These are phyloP conservation scores for Melanotaenia pygmaea DNA, from an alignment of 2,797 vertebrate species.

Conservation along the genomic window DNA sequence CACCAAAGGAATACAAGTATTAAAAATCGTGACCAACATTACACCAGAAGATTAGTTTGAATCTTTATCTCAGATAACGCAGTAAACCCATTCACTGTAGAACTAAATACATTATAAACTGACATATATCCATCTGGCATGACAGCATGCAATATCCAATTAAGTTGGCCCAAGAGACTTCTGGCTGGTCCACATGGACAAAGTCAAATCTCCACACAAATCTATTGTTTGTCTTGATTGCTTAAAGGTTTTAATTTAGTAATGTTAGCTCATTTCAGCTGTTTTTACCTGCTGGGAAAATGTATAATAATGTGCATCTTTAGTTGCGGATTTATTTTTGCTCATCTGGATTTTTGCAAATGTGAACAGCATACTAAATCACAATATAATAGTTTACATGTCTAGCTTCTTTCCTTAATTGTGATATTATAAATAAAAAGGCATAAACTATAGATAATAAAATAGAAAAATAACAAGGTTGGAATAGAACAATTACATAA, in stretches of 20 bases:
- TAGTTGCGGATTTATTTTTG: not conserved
- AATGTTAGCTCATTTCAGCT: not conserved
- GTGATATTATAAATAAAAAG: no score
- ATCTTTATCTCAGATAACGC: not conserved
- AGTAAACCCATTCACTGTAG: no score
- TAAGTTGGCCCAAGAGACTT: constrained; percentile 18
- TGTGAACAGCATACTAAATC: not conserved
- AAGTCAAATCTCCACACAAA: not conserved
- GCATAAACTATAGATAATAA: no score
- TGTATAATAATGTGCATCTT: not conserved
- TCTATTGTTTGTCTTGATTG: not conserved
- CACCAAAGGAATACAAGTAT: not conserved
- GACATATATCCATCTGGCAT: constrained; percentile 9
- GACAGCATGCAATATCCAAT: constrained; percentile 20
- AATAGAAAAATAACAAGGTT: no score
- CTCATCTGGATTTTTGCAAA: no score
- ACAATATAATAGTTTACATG: not conserved
- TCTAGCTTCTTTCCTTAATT: no score
- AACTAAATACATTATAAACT: constrained; percentile 12
- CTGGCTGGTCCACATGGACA: constrained; percentile 13
- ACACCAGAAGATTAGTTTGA: not conserved
- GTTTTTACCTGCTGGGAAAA: not conserved
- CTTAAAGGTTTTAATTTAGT: not conserved
- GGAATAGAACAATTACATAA: no score
- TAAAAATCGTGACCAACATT: not conserved